Base-by-base conservation (phyloP, 2,797 vertebrate species). In the Octomys mimax region DNA sequence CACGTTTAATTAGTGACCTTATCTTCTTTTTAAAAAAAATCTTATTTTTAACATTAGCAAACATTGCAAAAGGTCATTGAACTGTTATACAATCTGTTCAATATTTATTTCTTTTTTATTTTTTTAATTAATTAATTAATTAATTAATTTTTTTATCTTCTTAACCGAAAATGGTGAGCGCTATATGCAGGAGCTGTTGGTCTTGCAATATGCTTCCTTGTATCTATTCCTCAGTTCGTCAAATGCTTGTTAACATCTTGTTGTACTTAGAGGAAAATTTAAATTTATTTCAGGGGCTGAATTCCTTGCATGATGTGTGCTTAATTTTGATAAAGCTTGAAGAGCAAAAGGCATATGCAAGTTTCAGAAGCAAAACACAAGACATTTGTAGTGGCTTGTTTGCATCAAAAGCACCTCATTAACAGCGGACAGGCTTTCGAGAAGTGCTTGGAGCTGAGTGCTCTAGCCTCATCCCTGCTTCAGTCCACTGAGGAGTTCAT, bases 351-450 rank as follows among this genome's bases (percentile, higher is more conserved):
- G 49, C 19, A 49, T 21, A 26, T 36, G 18, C n/a, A 87, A 57
- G 87, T 94, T 87, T 92, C 71, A 77, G 82, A 91, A 87, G 28
- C 10, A 42, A 86, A 91, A 82, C 12, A 39, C 26, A 19, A 82
- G 68, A 33, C 16, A 3, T 18, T 70, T 70, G 6, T 68, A 19
- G 36, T 70, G 33, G 33, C 33, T 21, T 70, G 16, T 36, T 70
- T 70, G 18, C 33, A 19, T 70, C 68, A 36, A 70, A 36, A 36
- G 19, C 7, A n/a, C n/a, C 68, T 70, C n/a, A 18, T 36, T 70
- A n/a, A 18, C 31, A 70, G 68, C 68, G n/a, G 31, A 18, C 7
- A 68, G 33, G 66, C 33, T 21, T 9, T 21, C 7, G 68, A 18
- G 33, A 70, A 36, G 68, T 19, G n/a, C 14, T 68, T n/a, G 66